These are phyloP conservation scores for Petroica traversi DNA, from an alignment of 2,113 vertebrate genomes.

Conservation along the genomic window DNA sequence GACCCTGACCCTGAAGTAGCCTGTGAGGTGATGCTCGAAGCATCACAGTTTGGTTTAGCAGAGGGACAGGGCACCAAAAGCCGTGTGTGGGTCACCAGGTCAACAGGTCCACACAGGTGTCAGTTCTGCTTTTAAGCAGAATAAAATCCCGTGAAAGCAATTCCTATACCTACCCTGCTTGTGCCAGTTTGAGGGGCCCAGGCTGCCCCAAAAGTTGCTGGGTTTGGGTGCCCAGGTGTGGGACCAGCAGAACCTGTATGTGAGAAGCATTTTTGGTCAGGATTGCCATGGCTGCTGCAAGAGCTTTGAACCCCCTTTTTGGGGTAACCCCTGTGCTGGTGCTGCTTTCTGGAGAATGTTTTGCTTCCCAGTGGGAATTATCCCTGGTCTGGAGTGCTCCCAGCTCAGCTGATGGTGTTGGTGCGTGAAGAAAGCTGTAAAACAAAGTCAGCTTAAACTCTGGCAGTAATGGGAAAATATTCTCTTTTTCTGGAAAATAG, in stretches of 20 bases:
- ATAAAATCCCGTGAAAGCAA: accelerated
- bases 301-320: background rate
- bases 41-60: accelerated
- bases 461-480: background rate
- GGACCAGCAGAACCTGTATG: accelerated
- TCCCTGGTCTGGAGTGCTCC: background rate
- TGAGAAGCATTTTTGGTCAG: background rate
- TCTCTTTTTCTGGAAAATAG: background rate
- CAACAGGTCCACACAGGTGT: accelerated
- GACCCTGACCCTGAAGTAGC: too few relatives aligned
- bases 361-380: background rate
- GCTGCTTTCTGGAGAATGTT: background rate
- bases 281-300: background rate
- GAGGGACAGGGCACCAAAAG: too few relatives aligned
- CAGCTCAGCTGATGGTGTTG: background rate
- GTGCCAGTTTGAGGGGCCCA: background rate
- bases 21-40: accelerated
- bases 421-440: background rate
- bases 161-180: accelerated
- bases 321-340: too few relatives aligned
- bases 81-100: accelerated
- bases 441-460: background rate
- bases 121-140: accelerated
- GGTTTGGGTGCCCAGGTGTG: background rate
- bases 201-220: background rate